Evolutionary conservation across 2,113 vertebrate genomes (phyloP).

Genomic region (Vanacampus margaritifer): DNA sequence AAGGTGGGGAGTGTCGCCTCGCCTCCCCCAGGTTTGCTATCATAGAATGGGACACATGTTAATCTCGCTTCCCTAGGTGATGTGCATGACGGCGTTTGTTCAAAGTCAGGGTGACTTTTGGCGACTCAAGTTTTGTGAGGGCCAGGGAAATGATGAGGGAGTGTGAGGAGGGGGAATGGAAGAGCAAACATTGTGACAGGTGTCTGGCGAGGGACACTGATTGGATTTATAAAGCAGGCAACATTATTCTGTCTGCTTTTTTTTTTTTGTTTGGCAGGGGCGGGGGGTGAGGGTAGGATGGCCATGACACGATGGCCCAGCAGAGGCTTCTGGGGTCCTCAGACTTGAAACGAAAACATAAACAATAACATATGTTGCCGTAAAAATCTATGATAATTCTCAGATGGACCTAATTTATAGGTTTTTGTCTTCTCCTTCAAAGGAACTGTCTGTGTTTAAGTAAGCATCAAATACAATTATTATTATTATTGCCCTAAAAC

Average conservation of each 20-base stretch:
- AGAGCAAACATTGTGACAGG: conserved; percentile 61
- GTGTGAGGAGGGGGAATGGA: conserved; percentile 31
- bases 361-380: neutral
- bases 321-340: neutral
- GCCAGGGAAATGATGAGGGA: conserved; percentile 22
- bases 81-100: conserved; percentile 45
- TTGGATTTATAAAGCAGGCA: conserved; percentile 60
- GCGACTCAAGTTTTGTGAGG: conserved; percentile 15
- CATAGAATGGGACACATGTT: conserved; percentile 50
- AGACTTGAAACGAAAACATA: neutral
- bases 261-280: too few species aligned
- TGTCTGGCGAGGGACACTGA: conserved; percentile 59
- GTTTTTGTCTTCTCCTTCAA: neutral
- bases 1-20: neutral
- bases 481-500: neutral
- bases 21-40: conserved; percentile 20
- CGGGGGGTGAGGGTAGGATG: too few species aligned
- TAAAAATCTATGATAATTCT: neutral
- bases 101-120: conserved; percentile 74
- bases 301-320: neutral
- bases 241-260: conserved; percentile 47
- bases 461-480: neutral
- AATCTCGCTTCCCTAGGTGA: conserved; percentile 61
- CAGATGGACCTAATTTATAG: too few species aligned
- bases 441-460: too few species aligned